phyloP scores from a whole-genome alignment of 2,113 vertebrate species.

The Willisornis vidua region DNA sequence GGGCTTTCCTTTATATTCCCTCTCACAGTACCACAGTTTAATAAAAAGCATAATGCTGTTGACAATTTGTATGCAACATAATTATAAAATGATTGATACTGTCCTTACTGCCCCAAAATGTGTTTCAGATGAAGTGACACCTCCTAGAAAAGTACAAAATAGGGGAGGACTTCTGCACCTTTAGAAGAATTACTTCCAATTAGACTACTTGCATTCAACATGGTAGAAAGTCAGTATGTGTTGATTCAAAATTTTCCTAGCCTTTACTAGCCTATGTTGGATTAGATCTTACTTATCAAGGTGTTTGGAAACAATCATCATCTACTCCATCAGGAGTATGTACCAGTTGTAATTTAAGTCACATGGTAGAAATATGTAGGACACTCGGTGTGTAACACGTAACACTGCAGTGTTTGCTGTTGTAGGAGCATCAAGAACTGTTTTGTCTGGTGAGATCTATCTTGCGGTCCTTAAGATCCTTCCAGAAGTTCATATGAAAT shows the following conservation, averaged over 20 bases:
- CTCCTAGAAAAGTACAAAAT: not conserved
- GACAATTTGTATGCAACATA: not conserved
- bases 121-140: not conserved
- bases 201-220: not conserved
- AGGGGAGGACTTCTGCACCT: not conserved
- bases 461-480: not conserved
- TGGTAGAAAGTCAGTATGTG: not conserved
- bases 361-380: not conserved
- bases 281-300: not conserved
- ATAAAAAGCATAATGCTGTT: not conserved
- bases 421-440: not conserved
- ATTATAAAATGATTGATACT: not conserved
- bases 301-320: not conserved
- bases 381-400: accelerated
- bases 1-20: not conserved
- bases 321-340: not conserved
- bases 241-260: not conserved
- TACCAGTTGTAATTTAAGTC: not conserved
- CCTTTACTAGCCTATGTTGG: not conserved
- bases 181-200: not conserved
- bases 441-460: not conserved
- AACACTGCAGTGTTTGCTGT: not conserved
- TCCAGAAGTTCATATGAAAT: not conserved
- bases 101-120: not conserved
- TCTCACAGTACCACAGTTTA: not conserved